Percentiles rank a stretch among this genome's conserved stretches.
Conservation (phyloP, 2,797 vertebrate genomes). For the Gymnothorax reevesii region DNA sequence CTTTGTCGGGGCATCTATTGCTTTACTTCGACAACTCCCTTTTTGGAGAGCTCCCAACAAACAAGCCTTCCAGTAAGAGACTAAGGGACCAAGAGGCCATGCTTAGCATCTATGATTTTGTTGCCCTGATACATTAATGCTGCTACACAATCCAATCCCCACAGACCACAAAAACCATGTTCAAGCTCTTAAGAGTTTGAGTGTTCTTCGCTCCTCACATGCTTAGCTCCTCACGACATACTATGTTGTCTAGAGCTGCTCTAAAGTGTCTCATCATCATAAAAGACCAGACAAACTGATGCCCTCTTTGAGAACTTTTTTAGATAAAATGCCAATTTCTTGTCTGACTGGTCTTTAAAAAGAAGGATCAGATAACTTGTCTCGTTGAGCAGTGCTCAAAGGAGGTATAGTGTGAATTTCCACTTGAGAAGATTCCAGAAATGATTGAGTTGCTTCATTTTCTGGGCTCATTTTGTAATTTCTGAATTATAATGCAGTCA, state of each 20-base stretch:
- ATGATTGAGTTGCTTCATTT: background rate
- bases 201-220: background rate
- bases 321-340: background rate
- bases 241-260: background rate
- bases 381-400: background rate
- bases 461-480: background rate
- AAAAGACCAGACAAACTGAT: background rate
- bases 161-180: slow-evolving; percentile 4
- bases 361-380: background rate
- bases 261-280: background rate
- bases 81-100: background rate
- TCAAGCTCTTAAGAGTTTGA: background rate
- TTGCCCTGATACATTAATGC: background rate
- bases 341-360: background rate
- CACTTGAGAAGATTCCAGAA: background rate
- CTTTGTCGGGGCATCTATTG: background rate
- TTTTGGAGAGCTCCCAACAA: background rate
- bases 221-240: background rate
- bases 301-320: background rate
- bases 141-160: background rate
- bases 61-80: background rate
- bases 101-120: background rate
- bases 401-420: background rate
- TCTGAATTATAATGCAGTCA: background rate
- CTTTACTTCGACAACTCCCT: background rate